Base-by-base conservation (phyloP, 2,113 vertebrate species). In the Catharus bicknelli region DNA sequence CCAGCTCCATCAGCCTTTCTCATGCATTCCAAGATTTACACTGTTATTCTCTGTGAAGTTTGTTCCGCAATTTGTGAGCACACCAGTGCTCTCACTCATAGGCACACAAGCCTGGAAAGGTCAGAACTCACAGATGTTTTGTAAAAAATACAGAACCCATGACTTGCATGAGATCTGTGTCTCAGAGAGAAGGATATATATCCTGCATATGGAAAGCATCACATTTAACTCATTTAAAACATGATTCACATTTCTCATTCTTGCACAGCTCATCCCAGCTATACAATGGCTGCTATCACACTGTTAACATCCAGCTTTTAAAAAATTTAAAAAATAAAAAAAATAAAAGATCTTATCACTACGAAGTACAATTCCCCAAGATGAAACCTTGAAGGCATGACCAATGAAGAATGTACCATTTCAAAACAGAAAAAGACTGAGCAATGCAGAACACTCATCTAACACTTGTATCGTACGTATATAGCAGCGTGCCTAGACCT, bases 91-190 rank as follows among this genome's bases (percentile, higher is more conserved):
- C 77, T 70, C 11, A 0, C 55, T 92, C 63, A 59, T 55, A 64
- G 20, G 59, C 61, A 42, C 55, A 80, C 75, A 93, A 93, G 72
- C 43, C 79, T 42, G 20, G 50, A 82, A 92, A 95, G 91, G 79
- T 95, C 94, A 91, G 79, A 93, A 91, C 90, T 86, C 94, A 91
- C 96, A 96, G 90, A 93, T 91, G 91, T 94, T 95, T 94, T 93
- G 48, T 27, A 68, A 93, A 94, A 85, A 66, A 48, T 51, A 42
- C 7, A 87, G 82, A 93, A 86, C 78, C 42, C 79, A 70, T 83
- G 87, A 88, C 87, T 95, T 91, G 45, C 84, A 94, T 74, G 79
- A 93, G 84, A 74, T 75, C 82, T 73, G 69, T 7, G 11, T 73
- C 63, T 80, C 63, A 76, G 58, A 55, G 36, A 78, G 78, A 90